Percentiles rank a stretch among this genome's conserved stretches.
Conservation (phyloP, 2,888 invertebrate genomes). For the Drosophila histrio region DNA sequence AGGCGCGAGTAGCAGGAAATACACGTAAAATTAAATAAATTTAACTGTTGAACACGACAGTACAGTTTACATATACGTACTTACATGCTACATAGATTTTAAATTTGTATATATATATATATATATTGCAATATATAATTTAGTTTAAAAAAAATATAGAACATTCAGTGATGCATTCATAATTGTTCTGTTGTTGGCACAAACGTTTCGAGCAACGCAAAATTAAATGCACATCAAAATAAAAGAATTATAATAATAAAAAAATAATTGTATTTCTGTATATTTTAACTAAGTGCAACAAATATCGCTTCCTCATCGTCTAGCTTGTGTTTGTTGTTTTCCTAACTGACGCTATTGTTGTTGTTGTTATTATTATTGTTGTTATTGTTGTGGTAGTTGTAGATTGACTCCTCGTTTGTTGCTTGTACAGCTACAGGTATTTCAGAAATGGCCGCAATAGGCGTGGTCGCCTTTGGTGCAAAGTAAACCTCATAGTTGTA, state of each 20-base stretch:
- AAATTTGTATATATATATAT: constrained; percentile 19
- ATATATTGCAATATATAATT: constrained; percentile 52
- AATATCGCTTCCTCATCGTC: constrained; percentile 18
- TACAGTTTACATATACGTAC: constrained; percentile 24
- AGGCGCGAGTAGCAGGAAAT: constrained; percentile 1
- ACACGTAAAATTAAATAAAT: constrained; percentile 27
- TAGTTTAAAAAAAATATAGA: constrained; percentile 40
- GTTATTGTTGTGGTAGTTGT: constrained; percentile 14
- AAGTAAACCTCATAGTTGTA: constrained; percentile 81
- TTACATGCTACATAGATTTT: constrained; percentile 23
- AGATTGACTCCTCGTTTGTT: constrained; percentile 14
- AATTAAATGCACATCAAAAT: constrained; percentile 17
- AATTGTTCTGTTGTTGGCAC: constrained; percentile 61
- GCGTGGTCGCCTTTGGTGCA: constrained; percentile 66
- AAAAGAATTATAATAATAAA: constrained; percentile 9
- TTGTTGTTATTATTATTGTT: constrained; percentile 14
- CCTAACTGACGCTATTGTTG: constrained; percentile 14
- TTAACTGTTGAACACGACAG: constrained; percentile 11
- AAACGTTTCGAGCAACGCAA: constrained; percentile 45
- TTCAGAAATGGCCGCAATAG: constrained; percentile 57
- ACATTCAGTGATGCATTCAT: constrained; percentile 28
- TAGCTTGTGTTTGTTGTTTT: not conserved
- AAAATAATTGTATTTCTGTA: constrained; percentile 32
- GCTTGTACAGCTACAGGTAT: constrained; percentile 36
- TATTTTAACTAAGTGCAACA: constrained; percentile 55